phyloP scores from a whole-genome alignment of 2,888 invertebrate genomes.

The Leptinotarsa haldemani region DNA sequence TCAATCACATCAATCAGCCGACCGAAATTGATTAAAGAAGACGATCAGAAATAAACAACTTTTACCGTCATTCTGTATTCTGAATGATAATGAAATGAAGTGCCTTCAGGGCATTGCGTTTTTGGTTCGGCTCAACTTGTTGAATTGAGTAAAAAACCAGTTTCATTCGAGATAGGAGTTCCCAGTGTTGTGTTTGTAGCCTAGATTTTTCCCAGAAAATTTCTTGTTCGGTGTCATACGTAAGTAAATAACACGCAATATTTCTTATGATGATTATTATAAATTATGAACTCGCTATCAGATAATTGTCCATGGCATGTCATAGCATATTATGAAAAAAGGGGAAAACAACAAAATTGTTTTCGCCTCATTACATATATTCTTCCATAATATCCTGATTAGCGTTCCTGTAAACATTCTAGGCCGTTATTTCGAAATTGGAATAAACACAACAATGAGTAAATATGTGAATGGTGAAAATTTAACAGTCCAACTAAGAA shows the following conservation, averaged over 20 bases:
- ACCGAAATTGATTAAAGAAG: not conserved
- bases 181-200: not conserved
- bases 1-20: conserved; percentile 3
- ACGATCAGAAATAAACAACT: conserved; percentile 5
- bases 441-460: no score
- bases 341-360: no score
- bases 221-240: not conserved
- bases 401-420: no score
- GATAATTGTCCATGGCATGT: not conserved
- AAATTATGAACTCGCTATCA: not conserved
- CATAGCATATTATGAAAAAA: not conserved
- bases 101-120: not conserved
- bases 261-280: not conserved
- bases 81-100: not conserved
- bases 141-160: not conserved
- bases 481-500: no score
- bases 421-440: no score
- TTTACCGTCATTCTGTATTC: not conserved
- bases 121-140: conserved; percentile 8
- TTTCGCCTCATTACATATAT: no score
- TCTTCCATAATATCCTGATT: no score
- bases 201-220: not conserved
- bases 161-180: not conserved
- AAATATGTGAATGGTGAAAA: no score
- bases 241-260: not conserved